These are phyloP conservation scores for Micropoecilia bifurca DNA, from an alignment of 2,797 vertebrate species.

Conservation along the genomic window DNA sequence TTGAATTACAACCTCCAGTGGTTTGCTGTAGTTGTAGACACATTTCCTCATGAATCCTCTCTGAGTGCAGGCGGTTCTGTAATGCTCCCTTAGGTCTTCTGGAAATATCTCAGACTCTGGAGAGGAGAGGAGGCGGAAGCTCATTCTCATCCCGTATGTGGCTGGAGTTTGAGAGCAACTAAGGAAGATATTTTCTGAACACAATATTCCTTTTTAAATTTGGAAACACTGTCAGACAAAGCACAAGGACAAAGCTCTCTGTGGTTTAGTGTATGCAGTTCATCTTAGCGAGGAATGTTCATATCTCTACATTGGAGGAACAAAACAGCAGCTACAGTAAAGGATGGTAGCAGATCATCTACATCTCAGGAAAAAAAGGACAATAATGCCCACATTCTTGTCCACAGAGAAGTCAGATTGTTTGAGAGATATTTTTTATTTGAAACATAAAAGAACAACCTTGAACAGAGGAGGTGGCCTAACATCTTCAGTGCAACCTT, in stretches of 20 bases:
- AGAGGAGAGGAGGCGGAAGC: neutral
- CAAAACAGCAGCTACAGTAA: neutral
- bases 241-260: neutral
- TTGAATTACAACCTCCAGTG: neutral
- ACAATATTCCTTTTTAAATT: neutral
- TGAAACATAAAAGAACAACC: neutral
- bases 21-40: neutral
- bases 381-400: neutral
- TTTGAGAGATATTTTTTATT: neutral
- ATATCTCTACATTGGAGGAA: neutral
- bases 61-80: neutral
- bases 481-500: neutral
- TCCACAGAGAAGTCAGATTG: neutral
- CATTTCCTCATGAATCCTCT: neutral
- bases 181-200: neutral
- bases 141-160: neutral
- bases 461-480: neutral
- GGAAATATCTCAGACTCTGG: neutral
- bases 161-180: neutral
- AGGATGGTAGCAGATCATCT: neutral
- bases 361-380: neutral
- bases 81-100: neutral
- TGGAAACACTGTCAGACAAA: neutral
- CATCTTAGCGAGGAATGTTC: neutral
- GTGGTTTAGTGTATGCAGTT: neutral